Base-by-base conservation (phyloP, 2,113 vertebrate genomes). In the Pampusana beccarii region DNA sequence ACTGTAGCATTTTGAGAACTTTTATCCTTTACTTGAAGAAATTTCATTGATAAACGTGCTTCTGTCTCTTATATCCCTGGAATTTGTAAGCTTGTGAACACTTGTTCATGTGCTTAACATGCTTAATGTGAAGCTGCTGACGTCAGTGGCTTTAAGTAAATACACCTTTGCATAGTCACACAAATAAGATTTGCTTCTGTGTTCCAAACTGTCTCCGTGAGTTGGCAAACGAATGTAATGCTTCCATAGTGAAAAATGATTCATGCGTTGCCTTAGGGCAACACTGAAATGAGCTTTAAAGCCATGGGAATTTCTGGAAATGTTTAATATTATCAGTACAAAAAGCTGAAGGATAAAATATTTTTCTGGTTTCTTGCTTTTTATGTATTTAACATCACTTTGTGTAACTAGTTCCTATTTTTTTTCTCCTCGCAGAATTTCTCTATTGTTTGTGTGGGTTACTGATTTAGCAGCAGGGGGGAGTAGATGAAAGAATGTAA, bases 181-280 rank as follows among this genome's bases (percentile, higher is more conserved):
- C 34, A 77, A 92, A 46, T 81, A 80, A 50, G 73, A 58, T 93
- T 67, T 81, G 83, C 65, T 91, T 81, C 88, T 69, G 34, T 86
- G 65, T 83, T 80, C 51, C 80, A 72, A 33, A 78, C 64, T 75
- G 16, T 88, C 62, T 85, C 46, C 13, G 3, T 50, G 51, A 90
- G n/a, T 67, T 91, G 79, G 82, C 86, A 95, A 71, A 94, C 50
- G 86, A 94, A 89, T 92, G 81, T 83, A 74, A n/a, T 73, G 53
- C 70, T 94, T 95, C 77, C 73, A 36, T 46, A 74, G 58, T 80
- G 77, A 95, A 91, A 93, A 82, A 57, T 57, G 44, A 92, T 84
- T 96, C 73, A 42, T 69, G 57, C 4, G 0, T 88, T 90, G 80
- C 91, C 91, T 73, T 29, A 66, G 42, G 86, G 61, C 42, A 81